Conservation (phyloP, 1,140 invertebrate species). For the Drosophila micromelanica region DNA sequence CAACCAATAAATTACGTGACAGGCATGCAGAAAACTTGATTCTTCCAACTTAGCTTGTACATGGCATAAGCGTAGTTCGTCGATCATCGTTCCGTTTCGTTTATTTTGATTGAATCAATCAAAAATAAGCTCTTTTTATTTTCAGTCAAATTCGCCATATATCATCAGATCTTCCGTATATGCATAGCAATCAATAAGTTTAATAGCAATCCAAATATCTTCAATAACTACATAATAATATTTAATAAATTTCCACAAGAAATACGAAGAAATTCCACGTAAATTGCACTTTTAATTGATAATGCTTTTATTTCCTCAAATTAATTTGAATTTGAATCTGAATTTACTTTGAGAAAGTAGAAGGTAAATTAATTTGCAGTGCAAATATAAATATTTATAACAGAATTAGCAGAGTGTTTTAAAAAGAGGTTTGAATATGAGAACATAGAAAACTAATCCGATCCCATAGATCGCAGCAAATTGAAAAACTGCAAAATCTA, state of each 20-base stretch:
- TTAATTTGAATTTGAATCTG: no score
- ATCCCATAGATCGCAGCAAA: no score
- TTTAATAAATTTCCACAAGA: not conserved
- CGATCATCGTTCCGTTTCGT: slow-evolving; percentile 58
- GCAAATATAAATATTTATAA: not conserved
- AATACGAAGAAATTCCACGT: not conserved
- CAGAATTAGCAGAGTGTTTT: no score
- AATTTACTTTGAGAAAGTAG: no score
- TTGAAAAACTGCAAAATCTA: no score
- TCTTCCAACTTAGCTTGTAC: slow-evolving; percentile 49
- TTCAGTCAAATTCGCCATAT: slow-evolving; percentile 22
- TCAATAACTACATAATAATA: not conserved
- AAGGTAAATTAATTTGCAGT: no score
- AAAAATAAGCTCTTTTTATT: slow-evolving; percentile 75
- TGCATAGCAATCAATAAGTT: slow-evolving; percentile 78
- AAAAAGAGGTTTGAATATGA: no score
- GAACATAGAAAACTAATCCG: no score
- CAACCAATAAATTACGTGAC: slow-evolving; percentile 84
- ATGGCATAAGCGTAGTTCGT: slow-evolving; percentile 13
- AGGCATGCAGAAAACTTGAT: slow-evolving; percentile 83
- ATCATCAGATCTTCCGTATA: slow-evolving; percentile 59
- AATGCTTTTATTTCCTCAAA: no score
- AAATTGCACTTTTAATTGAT: no score
- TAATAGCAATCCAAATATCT: slow-evolving; percentile 57
- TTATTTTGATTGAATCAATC: slow-evolving; percentile 84